phyloP scores from a whole-genome alignment of 2,113 vertebrate genomes.

The Gavialis gangeticus region DNA sequence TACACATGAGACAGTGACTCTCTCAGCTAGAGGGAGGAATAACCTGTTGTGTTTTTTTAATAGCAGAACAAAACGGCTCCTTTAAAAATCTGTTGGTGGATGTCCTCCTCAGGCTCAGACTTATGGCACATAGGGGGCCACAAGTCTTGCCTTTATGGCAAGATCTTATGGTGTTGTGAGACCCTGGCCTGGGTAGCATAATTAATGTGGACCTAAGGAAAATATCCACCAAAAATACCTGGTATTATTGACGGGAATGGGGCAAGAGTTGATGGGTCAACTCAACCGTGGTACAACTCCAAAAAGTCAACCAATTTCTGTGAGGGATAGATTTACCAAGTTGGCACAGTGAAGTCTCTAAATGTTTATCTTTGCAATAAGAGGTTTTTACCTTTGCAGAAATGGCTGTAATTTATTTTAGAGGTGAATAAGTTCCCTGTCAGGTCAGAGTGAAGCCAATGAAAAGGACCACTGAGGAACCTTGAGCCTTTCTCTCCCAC shows the following conservation, averaged over 20 bases:
- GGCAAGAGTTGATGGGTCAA: not conserved
- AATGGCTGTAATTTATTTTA: slow-evolving; percentile 53
- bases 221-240: not conserved
- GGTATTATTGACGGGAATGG: not conserved
- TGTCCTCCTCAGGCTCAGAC: not conserved
- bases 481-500: not conserved
- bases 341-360: slow-evolving; percentile 11
- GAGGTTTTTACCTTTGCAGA: slow-evolving; percentile 43
- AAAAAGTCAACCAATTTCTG: not conserved
- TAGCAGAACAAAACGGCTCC: not conserved
- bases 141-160: not conserved
- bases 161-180: not conserved
- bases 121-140: not conserved
- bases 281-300: not conserved
- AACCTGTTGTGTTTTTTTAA: slow-evolving; percentile 49
- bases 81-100: not conserved
- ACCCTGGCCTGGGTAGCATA: not conserved
- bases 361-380: not conserved
- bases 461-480: slow-evolving; percentile 42
- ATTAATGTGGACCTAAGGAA: not conserved
- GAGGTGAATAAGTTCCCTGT: slow-evolving; percentile 36
- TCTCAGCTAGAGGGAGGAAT: slow-evolving; percentile 47
- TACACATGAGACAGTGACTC: slow-evolving; percentile 48
- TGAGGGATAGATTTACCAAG: slow-evolving; percentile 31
- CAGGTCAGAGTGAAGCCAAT: slow-evolving; percentile 52